Evolutionary conservation across 1,140 invertebrate genomes (phyloP).

Genomic region (Drosophila rhopaloa): DNA sequence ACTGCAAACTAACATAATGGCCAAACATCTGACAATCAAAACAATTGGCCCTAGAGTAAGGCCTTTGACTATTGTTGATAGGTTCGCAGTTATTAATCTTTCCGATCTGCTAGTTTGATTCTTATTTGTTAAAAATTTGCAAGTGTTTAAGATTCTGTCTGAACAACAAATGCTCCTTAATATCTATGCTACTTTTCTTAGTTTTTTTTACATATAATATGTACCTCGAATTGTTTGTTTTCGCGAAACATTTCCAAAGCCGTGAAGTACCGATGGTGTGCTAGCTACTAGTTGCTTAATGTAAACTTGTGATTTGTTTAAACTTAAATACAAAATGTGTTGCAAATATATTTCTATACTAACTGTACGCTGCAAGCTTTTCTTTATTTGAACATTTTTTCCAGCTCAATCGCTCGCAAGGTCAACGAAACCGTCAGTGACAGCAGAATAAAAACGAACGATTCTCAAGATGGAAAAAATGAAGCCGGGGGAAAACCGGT

Average conservation of each 20-base stretch:
- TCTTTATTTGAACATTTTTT: constrained; percentile 24
- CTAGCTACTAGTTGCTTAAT: constrained; percentile 61
- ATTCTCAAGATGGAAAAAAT: constrained; percentile 3
- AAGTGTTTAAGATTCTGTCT: constrained; percentile 54
- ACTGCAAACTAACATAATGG: constrained; percentile 55
- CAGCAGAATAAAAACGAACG: constrained; percentile 15
- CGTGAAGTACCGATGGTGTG: constrained; percentile 39
- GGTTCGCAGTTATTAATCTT: constrained; percentile 13
- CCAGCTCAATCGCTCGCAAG: constrained; percentile 3
- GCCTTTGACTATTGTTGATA: constrained; percentile 9
- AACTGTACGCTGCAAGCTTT: constrained; percentile 17
- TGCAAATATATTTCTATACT: constrained; percentile 69
- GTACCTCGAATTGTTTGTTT: constrained; percentile 45
- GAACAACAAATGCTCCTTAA: constrained; percentile 11
- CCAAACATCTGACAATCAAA: constrained; percentile 51
- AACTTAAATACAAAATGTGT: constrained; percentile 45
- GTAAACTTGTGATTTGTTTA: constrained; percentile 69
- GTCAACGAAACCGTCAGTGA: constrained; percentile 16
- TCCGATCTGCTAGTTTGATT: neutral
- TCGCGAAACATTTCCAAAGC: constrained; percentile 33
- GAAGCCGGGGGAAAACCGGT: constrained; percentile 59
- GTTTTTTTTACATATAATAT: constrained; percentile 20
- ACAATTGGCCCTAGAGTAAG: constrained; percentile 29
- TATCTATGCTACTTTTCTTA: constrained; percentile 24
- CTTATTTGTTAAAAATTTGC: constrained; percentile 24